These are phyloP conservation scores for Crepidodera aurea DNA, from an alignment of 2,888 invertebrate genomes.

Conservation along the genomic window DNA sequence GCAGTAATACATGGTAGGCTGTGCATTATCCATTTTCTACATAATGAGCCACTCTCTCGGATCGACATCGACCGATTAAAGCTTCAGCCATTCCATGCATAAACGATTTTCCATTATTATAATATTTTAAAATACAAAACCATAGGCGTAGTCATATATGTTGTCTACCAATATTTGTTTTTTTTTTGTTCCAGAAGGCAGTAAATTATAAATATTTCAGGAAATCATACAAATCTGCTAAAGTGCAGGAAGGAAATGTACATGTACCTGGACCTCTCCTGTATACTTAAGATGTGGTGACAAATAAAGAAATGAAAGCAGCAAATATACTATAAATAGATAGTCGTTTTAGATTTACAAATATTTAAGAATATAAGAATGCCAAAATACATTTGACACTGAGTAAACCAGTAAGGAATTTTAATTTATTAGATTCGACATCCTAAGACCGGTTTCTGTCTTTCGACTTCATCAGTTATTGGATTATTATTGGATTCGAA, in stretches of 20 bases:
- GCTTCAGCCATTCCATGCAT: slow-evolving; percentile 49
- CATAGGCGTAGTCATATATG: slow-evolving; percentile 29
- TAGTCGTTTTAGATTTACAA: too few species aligned
- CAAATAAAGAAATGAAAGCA: too few species aligned
- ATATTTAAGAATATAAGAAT: too few species aligned
- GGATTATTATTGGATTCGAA: too few species aligned
- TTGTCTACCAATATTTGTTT: neutral
- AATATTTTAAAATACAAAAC: slow-evolving; percentile 50
- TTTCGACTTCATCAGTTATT: too few species aligned
- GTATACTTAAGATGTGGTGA: too few species aligned
- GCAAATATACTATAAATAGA: too few species aligned
- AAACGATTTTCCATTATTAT: slow-evolving; percentile 57
- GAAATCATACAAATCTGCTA: neutral
- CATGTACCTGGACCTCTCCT: too few species aligned
- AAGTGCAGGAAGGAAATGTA: neutral
- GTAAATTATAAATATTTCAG: neutral
- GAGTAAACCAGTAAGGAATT: too few species aligned
- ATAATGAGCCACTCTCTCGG: slow-evolving; percentile 57
- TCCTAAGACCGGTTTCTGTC: too few species aligned
- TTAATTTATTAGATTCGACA: too few species aligned
- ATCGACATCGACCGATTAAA: slow-evolving; percentile 50
- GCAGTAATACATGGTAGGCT: slow-evolving; percentile 43
- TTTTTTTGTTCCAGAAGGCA: neutral
- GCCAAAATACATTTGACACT: too few species aligned
- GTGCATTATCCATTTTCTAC: slow-evolving; percentile 59